Base-by-base conservation (phyloP, 1,140 invertebrate genomes). In the Caenorhabditis remanei region DNA sequence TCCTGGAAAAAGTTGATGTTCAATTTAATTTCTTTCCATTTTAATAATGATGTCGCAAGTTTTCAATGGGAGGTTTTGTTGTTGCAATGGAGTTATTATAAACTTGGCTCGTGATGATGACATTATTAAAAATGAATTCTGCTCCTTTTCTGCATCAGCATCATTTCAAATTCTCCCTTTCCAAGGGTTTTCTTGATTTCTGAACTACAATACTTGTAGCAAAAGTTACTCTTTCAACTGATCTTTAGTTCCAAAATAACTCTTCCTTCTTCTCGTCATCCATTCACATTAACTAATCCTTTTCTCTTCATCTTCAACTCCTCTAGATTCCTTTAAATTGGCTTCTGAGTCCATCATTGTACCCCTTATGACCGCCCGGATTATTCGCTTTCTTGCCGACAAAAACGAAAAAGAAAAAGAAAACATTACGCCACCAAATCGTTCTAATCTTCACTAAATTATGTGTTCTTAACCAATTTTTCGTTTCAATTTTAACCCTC, bases 361-460 rank as follows among this genome's bases (percentile, higher is more conserved):
- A 40, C n/a, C 40, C 61, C 65, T 43, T 71, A 71, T 71, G 65
- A 71, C 65, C 65, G 16, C 11, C 65, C 65, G 65, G 65, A 71
- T 71, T 71, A 63, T 63, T 63, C 56, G 14, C 21, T 53, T 53
- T 9, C 50, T n/a, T n/a, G 4, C 16, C 19, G 56, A 58, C 16
- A n/a, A 8, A 58, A 58, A 21, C 14, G 13, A 46, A 16, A 71
- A 71, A 43, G 41, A 71, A 43, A 71, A 71, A 32, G 14, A 63
- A 63, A 63, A 24, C 21, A 63, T 58, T 58, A 58, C 11, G 55
- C 16, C 50, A 16, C 16, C 9, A 58, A 58, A 21, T 19, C 16
- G n/a, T 71, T 19, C 41, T 71, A 71, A 71, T 71, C 65, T 43
- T 71, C 40, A 19, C 65, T 71, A 71, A 71, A 71, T 19, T 71